phyloP scores from a whole-genome alignment of 1,140 invertebrate genomes.

The Drosophila yakuba region DNA sequence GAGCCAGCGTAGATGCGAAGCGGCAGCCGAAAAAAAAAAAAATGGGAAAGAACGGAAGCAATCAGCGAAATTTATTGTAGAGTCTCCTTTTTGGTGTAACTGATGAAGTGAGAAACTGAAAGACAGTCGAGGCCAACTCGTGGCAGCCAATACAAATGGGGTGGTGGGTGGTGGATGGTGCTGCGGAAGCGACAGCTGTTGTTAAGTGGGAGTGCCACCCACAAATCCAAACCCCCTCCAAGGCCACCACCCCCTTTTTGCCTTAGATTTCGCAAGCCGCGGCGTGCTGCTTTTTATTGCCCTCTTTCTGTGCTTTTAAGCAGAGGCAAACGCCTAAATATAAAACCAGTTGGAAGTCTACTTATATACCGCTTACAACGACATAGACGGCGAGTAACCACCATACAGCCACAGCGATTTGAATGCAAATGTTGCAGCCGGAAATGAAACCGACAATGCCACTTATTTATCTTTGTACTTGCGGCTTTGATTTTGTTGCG shows the following conservation, averaged over 20 bases:
- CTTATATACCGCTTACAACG: conserved; percentile 76
- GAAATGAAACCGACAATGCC: conserved; percentile 83
- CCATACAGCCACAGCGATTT: conserved; percentile 54
- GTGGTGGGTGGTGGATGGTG: conserved; percentile 1
- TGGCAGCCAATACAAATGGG: conserved; percentile 64
- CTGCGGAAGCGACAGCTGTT: conserved; percentile 65
- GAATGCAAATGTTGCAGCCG: conserved; percentile 79
- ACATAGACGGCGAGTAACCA: conserved; percentile 2
- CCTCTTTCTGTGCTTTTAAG: conserved; percentile 77
- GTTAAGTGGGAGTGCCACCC: conserved; percentile 38
- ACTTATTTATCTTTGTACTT: conserved; percentile 83
- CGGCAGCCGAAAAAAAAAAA: conserved; percentile 18
- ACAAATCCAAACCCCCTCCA: not conserved
- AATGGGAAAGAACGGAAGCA: conserved; percentile 59
- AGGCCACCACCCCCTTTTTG: conserved; percentile 4
- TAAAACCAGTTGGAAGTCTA: conserved; percentile 78
- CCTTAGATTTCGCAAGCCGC: conserved; percentile 56
- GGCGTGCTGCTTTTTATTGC: conserved; percentile 81
- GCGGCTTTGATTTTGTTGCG: conserved; percentile 79
- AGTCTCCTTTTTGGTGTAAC: conserved; percentile 82
- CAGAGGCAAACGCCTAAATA: conserved; percentile 69
- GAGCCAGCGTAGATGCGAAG: conserved; percentile 61
- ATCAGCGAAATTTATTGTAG: conserved; percentile 83
- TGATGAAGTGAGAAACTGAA: conserved; percentile 83
- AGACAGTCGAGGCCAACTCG: conserved; percentile 76